Base-by-base conservation (phyloP, 2,797 vertebrate species). In the Echiichthys vipera region DNA sequence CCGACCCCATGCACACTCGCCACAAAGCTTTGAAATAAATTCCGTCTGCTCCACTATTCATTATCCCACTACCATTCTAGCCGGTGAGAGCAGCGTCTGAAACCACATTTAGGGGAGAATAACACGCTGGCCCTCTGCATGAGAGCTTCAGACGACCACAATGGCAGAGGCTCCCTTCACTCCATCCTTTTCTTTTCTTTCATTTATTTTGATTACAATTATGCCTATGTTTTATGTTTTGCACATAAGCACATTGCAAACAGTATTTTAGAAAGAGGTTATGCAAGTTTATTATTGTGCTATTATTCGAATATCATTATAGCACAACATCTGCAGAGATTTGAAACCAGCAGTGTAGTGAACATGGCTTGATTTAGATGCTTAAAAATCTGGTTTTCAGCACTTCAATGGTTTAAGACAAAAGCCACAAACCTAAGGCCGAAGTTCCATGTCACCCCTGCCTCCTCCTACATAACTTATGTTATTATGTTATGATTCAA, bases 41-140 rank as follows among this genome's bases (percentile, higher is more conserved):
- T 78, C 81, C 72, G 78, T 18, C 71, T 69, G 65, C 61, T 49
- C 59, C 40, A 63, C 61, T 76, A 84, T 85, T 89, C 86, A 86
- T 86, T 85, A 84, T 83, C 81, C 58, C 58, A 51, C 62, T 54
- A 64, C 69, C 54, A 53, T 69, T 71, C 24, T 65, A 77, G 67
- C 57, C 76, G 47, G 51, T 32, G 74, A 80, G 83, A 80, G 80
- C 71, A 24, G 56, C 3, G 0, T 77, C 74, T 83, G 47, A 73
- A 82, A 83, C 86, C 86, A 71, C 84, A 84, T 24, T 68, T 20
- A 2, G 64, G 39, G 63, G 72, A 8, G 77, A 40, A 37, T 62
- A 83, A 84, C 68, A 46, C 51, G 61, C 81, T 79, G 76, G 83
- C 77, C 59, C 58, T 74, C 71, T 27, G 56, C 54, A 5, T 56